A percentile compares a stretch with the other conserved stretches of the same genome.
These are phyloP conservation scores for Littorina saxatilis DNA, from an alignment of 1,140 invertebrate genomes.

Conservation along the genomic window DNA sequence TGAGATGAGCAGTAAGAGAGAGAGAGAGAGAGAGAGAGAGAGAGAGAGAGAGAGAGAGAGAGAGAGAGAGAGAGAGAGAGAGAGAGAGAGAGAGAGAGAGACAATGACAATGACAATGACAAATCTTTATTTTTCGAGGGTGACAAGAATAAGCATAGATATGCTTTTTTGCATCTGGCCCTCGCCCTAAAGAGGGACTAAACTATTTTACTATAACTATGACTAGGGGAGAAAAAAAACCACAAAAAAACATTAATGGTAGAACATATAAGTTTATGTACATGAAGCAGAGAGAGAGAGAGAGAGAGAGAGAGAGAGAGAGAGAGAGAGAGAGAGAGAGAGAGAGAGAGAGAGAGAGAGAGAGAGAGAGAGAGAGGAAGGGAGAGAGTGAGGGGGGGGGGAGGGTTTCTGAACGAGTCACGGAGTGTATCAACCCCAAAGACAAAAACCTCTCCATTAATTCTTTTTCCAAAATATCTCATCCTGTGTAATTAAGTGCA, in stretches of 20 bases:
- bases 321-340: slow-evolving; percentile 3
- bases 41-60: slow-evolving; percentile 14
- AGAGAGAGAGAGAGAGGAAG: slow-evolving; percentile 2
- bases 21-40: slow-evolving; percentile 17
- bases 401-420: too few species aligned
- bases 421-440: too few species aligned
- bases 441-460: neutral
- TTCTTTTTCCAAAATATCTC: too few species aligned
- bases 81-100: slow-evolving; percentile 4
- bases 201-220: too few species aligned
- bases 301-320: slow-evolving; percentile 21
- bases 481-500: too few species aligned
- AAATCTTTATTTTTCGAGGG: too few species aligned
- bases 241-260: too few species aligned
- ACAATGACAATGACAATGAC: too few species aligned
- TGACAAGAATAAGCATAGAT: too few species aligned
- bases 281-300: slow-evolving; percentile 4
- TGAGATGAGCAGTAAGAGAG: neutral
- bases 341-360: slow-evolving; percentile 9
- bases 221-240: too few species aligned
- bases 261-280: neutral
- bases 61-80: slow-evolving; percentile 2
- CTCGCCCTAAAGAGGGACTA: too few species aligned
- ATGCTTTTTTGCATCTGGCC: too few species aligned
- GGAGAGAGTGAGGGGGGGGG: neutral